Evolutionary conservation across 2,113 vertebrate genomes (phyloP).

Genomic region (Enhydra lutris): DNA sequence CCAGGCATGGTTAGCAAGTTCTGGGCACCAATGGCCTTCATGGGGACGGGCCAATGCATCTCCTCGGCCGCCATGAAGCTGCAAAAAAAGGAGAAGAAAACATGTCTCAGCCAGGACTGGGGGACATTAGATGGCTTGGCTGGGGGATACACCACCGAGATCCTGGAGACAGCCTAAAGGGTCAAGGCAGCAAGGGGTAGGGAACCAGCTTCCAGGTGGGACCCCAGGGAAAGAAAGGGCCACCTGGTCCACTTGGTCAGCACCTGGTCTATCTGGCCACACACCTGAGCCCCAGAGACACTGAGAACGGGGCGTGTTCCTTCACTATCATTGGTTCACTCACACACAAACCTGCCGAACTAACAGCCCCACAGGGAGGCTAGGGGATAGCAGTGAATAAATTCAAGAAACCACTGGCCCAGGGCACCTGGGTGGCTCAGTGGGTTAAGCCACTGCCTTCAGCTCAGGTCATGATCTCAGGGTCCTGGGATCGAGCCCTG

Average conservation of each 20-base stretch:
- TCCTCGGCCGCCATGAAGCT: conserved; percentile 92
- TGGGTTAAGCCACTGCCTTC: too few relatives aligned
- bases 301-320: neutral
- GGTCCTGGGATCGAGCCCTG: too few relatives aligned
- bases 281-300: neutral
- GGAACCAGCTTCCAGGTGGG: neutral
- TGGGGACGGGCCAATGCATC: conserved; percentile 92
- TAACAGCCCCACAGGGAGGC: fast-evolving
- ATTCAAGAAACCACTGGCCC: neutral
- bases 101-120: neutral
- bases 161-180: too few relatives aligned
- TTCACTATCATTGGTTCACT: neutral
- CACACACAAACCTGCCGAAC: neutral
- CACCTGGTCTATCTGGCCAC: neutral
- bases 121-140: neutral
- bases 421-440: neutral
- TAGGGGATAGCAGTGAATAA: fast-evolving
- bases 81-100: conserved; percentile 30
- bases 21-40: conserved; percentile 98
- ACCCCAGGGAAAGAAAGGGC: neutral
- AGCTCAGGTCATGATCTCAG: too few relatives aligned
- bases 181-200: neutral
- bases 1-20: conserved; percentile 98
- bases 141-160: neutral
- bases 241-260: neutral